Evolutionary conservation across 1,140 invertebrate genomes (phyloP).

Genomic region (Pogonomyrmex barbatus): DNA sequence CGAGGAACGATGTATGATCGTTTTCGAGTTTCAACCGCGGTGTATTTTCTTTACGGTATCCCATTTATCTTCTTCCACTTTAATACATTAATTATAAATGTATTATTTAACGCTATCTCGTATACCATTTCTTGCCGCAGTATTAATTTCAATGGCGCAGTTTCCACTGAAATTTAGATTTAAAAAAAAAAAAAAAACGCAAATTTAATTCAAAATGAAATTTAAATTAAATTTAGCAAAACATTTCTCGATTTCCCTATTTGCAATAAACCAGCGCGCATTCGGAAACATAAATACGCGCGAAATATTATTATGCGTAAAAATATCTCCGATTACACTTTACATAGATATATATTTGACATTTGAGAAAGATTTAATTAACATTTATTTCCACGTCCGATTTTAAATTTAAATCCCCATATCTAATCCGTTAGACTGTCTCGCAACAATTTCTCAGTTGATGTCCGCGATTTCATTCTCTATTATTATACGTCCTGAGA

Average conservation of each 20-base stretch:
- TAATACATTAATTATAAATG: constrained; percentile 41
- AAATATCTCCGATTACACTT: constrained; percentile 4
- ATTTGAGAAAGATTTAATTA: constrained; percentile 23
- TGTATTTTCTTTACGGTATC: not conserved
- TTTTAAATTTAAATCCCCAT: constrained; percentile 7
- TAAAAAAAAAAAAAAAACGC: constrained; percentile 5
- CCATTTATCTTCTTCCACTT: constrained; percentile 14
- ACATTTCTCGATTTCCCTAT: constrained; percentile 2
- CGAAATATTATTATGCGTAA: constrained; percentile 21
- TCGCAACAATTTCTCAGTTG: not conserved
- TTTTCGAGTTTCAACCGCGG: not conserved
- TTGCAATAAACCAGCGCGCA: not conserved
- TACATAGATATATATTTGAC: not conserved
- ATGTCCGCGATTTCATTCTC: constrained; percentile 9
- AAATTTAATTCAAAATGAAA: constrained; percentile 31
- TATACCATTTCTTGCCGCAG: not conserved
- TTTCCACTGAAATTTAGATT: constrained; percentile 26
- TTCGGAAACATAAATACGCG: constrained; percentile 8
- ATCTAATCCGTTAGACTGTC: constrained; percentile 29
- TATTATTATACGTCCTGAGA: constrained; percentile 31
- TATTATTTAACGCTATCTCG: constrained; percentile 38
- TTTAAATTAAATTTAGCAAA: constrained; percentile 42
- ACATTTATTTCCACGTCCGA: constrained; percentile 1
- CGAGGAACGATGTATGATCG: not conserved
- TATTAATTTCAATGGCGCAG: constrained; percentile 27